phyloP scores from a whole-genome alignment of 2,113 vertebrate genomes.

The Poicephalus gulielmi region DNA sequence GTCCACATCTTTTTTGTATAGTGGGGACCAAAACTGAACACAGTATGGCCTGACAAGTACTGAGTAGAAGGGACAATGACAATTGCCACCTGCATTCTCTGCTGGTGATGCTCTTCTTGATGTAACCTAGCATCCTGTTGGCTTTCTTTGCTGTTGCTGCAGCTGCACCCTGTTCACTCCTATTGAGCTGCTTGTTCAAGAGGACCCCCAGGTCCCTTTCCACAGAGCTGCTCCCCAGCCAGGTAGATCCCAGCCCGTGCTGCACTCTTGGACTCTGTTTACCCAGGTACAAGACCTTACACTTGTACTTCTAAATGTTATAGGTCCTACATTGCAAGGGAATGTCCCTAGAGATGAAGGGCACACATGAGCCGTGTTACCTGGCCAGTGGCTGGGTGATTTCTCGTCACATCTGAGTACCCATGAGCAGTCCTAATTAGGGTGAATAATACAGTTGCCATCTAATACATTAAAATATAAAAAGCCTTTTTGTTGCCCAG shows the following conservation, averaged over 20 bases:
- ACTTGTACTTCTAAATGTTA: background rate
- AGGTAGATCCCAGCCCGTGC: background rate
- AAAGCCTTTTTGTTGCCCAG: background rate
- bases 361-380: fast-evolving
- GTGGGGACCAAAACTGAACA: background rate
- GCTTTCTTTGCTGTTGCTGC: background rate
- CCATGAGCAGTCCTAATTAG: background rate
- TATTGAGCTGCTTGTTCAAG: background rate
- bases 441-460: background rate
- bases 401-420: background rate
- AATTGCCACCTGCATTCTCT: background rate
- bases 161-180: background rate
- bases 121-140: background rate
- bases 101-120: background rate
- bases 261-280: background rate
- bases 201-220: background rate
- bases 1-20: background rate
- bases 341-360: background rate
- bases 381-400: background rate
- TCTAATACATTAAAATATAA: background rate
- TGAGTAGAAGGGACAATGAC: background rate
- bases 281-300: background rate
- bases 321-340: too few relatives aligned
- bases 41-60: background rate
- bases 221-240: background rate